Base-by-base conservation (phyloP, 2,888 invertebrate genomes). In the Xanthia togata region DNA sequence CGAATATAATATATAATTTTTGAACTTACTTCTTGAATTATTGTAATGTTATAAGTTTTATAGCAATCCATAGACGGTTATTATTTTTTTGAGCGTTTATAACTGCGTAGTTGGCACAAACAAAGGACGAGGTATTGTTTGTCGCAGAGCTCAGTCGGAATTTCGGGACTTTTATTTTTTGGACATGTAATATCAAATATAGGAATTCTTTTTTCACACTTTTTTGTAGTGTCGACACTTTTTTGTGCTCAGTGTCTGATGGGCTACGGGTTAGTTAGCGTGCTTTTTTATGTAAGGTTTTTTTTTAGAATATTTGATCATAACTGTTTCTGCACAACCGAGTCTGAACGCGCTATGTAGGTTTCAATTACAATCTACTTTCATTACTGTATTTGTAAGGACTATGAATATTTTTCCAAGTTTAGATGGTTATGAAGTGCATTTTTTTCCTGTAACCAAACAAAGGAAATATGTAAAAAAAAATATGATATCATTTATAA, bases 131-230 rank as follows among this genome's bases (percentile, higher is more conserved):
- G 72, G 60, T 70, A 82, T 85, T 79, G 59, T 79, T 82, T 73
- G 84, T 73, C 68, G 72, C 70, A 35, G 23, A 74, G 41, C 26
- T 60, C 35, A 71, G 59, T 76, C 50, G 44, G 70, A 69, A 70
- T 70, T 60, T 47, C 38, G 62, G 70, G 41, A 64, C 26, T 65
- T 77, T 72, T 63, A 57, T 76, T 83, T 84, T 77, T 77, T 69
- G 76, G 35, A 65, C 81, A 62, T 81, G 64, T 70, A 70, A 77
- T 76, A 82, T 65, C 59, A 76, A 82, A 82, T 71, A 64, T 68
- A 50, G n/a, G 53, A 62, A 38, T 72, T 63, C 26, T 50, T 60
- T 59, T 69, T 79, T 62, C 50, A 64, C 63, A 67, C 41, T 8
- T 70, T 50, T 73, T 83, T 60, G 44, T 20, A 31, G 23, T 47